phyloP scores from a whole-genome alignment of 53 echinoderm and acorn worm genomes.

The Paracentrotus lividus region DNA sequence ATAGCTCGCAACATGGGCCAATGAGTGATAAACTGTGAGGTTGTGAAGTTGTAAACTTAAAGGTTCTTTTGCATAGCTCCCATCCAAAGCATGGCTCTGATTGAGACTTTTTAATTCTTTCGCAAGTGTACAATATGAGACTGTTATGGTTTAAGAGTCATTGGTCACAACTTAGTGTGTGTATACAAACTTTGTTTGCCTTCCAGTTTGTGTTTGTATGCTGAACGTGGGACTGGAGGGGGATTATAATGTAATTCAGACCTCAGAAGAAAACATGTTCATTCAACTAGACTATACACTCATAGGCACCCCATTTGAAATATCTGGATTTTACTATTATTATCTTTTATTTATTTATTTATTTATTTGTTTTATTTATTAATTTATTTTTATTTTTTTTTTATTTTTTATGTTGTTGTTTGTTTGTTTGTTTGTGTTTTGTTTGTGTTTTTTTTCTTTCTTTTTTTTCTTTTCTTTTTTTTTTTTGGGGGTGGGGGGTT shows the following conservation, averaged over 20 bases:
- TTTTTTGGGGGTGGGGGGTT: too few relatives aligned
- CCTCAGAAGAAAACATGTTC: neutral
- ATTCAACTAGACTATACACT: neutral
- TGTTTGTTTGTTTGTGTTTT: too few relatives aligned
- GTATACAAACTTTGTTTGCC: conserved; percentile 33
- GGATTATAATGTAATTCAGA: conserved; percentile 4
- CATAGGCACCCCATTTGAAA: neutral
- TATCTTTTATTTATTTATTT: too few relatives aligned
- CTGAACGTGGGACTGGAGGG: neutral
- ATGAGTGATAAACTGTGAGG: neutral
- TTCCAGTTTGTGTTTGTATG: conserved; percentile 30
- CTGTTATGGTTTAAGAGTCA: neutral
- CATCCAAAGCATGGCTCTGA: neutral
- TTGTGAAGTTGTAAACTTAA: neutral
- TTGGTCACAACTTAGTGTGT: conserved; percentile 14
- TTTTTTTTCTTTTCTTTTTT: too few relatives aligned
- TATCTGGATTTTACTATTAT: neutral
- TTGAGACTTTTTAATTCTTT: neutral
- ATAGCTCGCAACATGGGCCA: neutral
- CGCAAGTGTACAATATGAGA: neutral
- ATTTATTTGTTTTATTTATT: too few relatives aligned
- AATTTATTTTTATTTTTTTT: too few relatives aligned
- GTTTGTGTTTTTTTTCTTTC: too few relatives aligned
- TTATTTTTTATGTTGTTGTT: too few relatives aligned
- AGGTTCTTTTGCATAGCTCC: neutral